Conservation (phyloP, 2,113 vertebrate genomes). For the Meleagris gallopavo region DNA sequence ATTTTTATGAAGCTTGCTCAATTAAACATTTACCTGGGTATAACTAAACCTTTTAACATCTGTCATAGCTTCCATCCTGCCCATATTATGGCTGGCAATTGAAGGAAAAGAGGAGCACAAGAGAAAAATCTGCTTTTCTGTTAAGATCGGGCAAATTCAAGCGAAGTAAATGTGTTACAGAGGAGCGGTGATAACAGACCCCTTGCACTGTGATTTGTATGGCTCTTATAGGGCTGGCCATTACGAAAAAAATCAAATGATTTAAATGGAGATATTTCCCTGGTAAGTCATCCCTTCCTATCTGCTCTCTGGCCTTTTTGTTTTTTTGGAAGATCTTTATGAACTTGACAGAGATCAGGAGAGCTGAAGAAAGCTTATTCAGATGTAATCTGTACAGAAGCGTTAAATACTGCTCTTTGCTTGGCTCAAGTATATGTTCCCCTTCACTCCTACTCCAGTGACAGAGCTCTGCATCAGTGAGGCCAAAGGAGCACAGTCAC, state of each 20-base stretch:
- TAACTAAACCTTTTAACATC: background rate
- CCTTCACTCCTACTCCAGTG: background rate
- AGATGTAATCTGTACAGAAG: background rate
- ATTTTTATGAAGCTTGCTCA: background rate
- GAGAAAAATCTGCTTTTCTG: background rate
- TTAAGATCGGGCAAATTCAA: background rate
- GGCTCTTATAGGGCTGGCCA: background rate
- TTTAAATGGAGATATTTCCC: background rate
- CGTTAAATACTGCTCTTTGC: background rate
- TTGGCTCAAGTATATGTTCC: background rate
- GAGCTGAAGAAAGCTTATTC: background rate
- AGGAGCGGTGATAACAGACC: background rate
- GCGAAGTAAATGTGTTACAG: background rate
- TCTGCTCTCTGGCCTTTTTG: background rate
- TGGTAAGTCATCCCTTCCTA: background rate
- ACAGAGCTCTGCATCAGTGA: fast-evolving
- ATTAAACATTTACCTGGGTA: background rate
- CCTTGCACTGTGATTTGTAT: background rate
- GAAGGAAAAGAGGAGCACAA: background rate
- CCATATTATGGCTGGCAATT: background rate
- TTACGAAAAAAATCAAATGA: background rate
- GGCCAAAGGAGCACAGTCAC: background rate
- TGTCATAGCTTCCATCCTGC: background rate
- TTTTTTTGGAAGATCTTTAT: background rate
- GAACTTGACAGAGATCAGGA: background rate